Percentiles rank a stretch among this genome's conserved stretches.
phyloP scores from a whole-genome alignment of 2,797 vertebrate genomes.

The Catharus ustulatus region DNA sequence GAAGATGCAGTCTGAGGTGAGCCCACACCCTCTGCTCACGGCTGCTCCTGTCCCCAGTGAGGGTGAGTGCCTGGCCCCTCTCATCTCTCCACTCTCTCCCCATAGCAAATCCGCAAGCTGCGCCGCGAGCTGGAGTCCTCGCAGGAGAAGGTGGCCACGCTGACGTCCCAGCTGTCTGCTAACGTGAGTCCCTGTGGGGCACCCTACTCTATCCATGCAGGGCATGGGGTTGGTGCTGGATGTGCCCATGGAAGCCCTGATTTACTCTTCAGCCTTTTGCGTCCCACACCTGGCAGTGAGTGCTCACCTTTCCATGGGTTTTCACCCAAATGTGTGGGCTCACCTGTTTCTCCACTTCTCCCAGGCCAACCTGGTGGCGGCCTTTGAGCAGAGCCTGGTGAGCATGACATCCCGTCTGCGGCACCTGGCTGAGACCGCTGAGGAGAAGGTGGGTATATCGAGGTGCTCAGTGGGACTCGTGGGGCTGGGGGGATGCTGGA shows the following conservation, averaged over 20 bases:
- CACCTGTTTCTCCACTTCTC: neutral
- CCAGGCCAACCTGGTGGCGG: constrained; percentile 94
- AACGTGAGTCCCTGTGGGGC: constrained; percentile 83
- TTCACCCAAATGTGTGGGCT: accelerated
- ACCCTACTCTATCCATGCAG: accelerated
- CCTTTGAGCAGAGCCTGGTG: constrained; percentile 95
- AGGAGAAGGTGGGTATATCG: constrained; percentile 87
- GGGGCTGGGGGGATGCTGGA: neutral
- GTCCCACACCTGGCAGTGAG: neutral
- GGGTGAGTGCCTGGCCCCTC: neutral
- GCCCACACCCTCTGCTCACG: neutral
- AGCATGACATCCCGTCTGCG: constrained; percentile 93
- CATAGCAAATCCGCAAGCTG: constrained; percentile 94
- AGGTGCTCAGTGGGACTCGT: accelerated
- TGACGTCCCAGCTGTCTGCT: constrained; percentile 91
- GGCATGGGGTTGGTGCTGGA: accelerated
- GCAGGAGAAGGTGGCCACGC: constrained; percentile 93
- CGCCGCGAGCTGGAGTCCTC: constrained; percentile 94
- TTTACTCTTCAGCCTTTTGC: neutral
- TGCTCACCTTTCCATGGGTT: accelerated
- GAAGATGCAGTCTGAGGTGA: constrained; percentile 97
- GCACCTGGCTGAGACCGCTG: constrained; percentile 86
- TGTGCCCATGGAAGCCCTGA: neutral
- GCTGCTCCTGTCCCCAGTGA: accelerated
- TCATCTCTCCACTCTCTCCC: neutral